A percentile compares a stretch with the other conserved stretches of the same genome.
phyloP scores from a whole-genome alignment of 2,797 vertebrate species.

The Dryobates pubescens region DNA sequence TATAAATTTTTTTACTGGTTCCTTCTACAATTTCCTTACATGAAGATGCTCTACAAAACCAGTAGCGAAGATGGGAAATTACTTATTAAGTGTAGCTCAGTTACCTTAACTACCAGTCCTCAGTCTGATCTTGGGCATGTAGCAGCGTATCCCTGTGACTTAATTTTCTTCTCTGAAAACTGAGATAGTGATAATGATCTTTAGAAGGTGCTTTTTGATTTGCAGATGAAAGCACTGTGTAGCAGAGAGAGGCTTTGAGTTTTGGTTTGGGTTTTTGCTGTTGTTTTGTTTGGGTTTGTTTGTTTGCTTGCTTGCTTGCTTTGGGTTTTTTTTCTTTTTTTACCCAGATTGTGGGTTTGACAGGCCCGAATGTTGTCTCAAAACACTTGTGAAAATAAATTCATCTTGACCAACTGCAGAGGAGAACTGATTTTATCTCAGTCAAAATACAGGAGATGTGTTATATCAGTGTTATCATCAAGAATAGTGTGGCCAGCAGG shows the following conservation, averaged over 20 bases:
- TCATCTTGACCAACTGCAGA: neutral
- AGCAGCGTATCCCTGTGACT: neutral
- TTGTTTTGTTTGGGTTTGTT: too few species aligned
- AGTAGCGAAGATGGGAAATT: neutral
- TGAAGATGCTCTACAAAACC: neutral
- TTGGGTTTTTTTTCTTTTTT: neutral
- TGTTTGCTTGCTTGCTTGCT: too few species aligned
- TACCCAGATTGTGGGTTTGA: neutral
- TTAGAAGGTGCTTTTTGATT: conserved; percentile 34
- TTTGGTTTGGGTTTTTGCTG: too few species aligned
- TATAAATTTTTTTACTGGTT: neutral
- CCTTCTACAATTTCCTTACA: neutral
- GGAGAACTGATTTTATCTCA: neutral
- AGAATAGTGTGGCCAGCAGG: too few species aligned
- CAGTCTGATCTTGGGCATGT: neutral
- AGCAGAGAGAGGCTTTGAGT: neutral
- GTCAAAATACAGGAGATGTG: neutral
- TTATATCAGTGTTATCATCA: neutral
- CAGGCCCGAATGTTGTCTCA: neutral
- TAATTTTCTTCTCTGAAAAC: conserved; percentile 41
- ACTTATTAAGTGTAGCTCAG: neutral
- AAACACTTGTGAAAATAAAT: neutral
- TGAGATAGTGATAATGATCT: conserved; percentile 32
- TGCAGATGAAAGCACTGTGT: conserved; percentile 30
- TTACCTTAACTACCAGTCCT: neutral